These are phyloP conservation scores for Drosophila bocqueti DNA, from an alignment of 1,140 invertebrate species.

Conservation along the genomic window DNA sequence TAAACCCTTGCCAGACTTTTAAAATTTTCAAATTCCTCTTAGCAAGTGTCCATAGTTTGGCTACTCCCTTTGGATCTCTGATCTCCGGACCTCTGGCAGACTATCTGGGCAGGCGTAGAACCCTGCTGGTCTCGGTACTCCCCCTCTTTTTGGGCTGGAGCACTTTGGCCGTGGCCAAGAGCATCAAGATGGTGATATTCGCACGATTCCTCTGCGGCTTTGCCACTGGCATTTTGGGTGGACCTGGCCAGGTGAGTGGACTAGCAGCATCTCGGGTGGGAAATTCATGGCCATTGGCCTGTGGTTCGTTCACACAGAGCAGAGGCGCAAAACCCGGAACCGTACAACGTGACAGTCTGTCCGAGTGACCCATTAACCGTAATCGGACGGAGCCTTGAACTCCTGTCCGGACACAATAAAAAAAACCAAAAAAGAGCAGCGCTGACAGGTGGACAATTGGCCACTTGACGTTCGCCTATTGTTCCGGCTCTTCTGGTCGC, in stretches of 20 bases:
- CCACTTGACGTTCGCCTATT: constrained; percentile 49
- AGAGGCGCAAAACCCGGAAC: constrained; percentile 8
- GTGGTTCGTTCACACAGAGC: constrained; percentile 46
- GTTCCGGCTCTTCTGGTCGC: constrained; percentile 47
- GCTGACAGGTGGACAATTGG: constrained; percentile 53
- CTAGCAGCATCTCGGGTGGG: not conserved
- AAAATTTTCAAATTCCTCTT: constrained; percentile 5
- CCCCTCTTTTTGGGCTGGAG: constrained; percentile 88
- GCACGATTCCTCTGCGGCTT: constrained; percentile 89
- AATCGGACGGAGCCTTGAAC: constrained; percentile 43
- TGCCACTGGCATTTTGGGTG: constrained; percentile 89
- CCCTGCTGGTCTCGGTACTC: constrained; percentile 87
- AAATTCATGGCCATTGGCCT: constrained; percentile 16
- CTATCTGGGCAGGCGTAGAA: constrained; percentile 87
- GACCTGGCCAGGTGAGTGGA: constrained; percentile 87
- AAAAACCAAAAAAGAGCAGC: constrained; percentile 9
- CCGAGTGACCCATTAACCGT: constrained; percentile 74
- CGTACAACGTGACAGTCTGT: constrained; percentile 15
- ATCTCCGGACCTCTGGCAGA: constrained; percentile 89
- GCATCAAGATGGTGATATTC: constrained; percentile 87
- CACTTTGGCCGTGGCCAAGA: constrained; percentile 87
- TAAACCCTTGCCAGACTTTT: too few relatives aligned
- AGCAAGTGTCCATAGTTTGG: constrained; percentile 89
- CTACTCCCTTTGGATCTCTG: constrained; percentile 88
- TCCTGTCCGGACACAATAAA: not conserved